Conservation (phyloP, 2,888 invertebrate genomes). For the Drosophila antonietae region DNA sequence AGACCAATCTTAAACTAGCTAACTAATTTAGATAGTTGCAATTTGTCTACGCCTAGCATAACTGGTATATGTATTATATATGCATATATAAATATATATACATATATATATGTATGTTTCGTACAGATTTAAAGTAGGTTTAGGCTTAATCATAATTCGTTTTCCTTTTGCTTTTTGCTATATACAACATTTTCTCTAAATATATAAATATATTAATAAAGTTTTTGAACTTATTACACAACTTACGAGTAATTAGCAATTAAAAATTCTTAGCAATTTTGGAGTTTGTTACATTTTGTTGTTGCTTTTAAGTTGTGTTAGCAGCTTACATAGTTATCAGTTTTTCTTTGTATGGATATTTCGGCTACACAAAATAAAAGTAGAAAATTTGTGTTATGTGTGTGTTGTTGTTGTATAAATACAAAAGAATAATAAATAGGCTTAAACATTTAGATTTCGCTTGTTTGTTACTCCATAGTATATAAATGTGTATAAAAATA, state of each 20-base stretch:
- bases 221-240: slow-evolving; percentile 35
- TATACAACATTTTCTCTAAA: slow-evolving; percentile 55
- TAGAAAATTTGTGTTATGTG: slow-evolving; percentile 51
- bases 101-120: slow-evolving; percentile 21
- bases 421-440: slow-evolving; percentile 75
- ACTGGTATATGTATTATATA: slow-evolving; percentile 68
- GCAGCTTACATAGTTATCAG: slow-evolving; percentile 63
- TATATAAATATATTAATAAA: slow-evolving; percentile 10
- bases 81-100: slow-evolving; percentile 39
- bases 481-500: slow-evolving; percentile 74
- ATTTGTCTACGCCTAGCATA: slow-evolving; percentile 78
- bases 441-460: slow-evolving; percentile 64
- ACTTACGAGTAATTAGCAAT: slow-evolving; percentile 35
- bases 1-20: slow-evolving; percentile 38
- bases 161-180: slow-evolving; percentile 34
- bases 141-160: slow-evolving; percentile 38
- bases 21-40: slow-evolving; percentile 66
- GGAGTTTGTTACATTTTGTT: slow-evolving; percentile 34
- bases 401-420: slow-evolving; percentile 50
- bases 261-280: slow-evolving; percentile 63
- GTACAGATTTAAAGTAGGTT: slow-evolving; percentile 33
- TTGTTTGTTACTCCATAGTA: slow-evolving; percentile 38
- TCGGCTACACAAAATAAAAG: slow-evolving; percentile 61
- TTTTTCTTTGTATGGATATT: slow-evolving; percentile 44
- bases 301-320: slow-evolving; percentile 27